phyloP scores from a whole-genome alignment of 2,888 invertebrate species.

The Furcula furcula region DNA sequence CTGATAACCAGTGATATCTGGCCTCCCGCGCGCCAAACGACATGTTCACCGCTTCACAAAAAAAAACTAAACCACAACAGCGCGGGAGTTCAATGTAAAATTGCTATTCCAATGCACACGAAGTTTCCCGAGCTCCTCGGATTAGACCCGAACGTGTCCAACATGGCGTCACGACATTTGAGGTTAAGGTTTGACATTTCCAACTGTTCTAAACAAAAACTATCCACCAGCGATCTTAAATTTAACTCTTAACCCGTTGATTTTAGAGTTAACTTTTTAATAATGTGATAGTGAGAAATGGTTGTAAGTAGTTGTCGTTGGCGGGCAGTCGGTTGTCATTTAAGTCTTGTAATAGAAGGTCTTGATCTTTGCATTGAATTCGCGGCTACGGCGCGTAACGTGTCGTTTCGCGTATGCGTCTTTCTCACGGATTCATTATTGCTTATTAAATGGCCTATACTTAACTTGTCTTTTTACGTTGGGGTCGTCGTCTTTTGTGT shows the following conservation, averaged over 20 bases:
- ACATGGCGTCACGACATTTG: slow-evolving; percentile 76
- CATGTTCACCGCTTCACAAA: slow-evolving; percentile 19
- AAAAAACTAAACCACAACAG: slow-evolving; percentile 14
- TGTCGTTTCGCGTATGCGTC: slow-evolving; percentile 52
- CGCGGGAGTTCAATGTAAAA: slow-evolving; percentile 40
- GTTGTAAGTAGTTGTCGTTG: slow-evolving; percentile 42
- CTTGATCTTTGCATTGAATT: slow-evolving; percentile 78
- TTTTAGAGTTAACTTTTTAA: slow-evolving; percentile 45
- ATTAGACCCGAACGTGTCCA: slow-evolving; percentile 57
- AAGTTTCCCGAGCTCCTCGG: slow-evolving; percentile 49
- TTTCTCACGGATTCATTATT: slow-evolving; percentile 59
- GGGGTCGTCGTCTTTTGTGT: slow-evolving; percentile 32
- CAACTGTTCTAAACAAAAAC: slow-evolving; percentile 58
- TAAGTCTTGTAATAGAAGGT: slow-evolving; percentile 60
- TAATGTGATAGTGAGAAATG: slow-evolving; percentile 27
- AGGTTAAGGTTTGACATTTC: slow-evolving; percentile 81
- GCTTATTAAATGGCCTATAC: slow-evolving; percentile 45
- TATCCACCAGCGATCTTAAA: slow-evolving; percentile 17
- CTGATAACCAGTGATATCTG: slow-evolving; percentile 39
- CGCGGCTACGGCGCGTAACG: slow-evolving; percentile 46
- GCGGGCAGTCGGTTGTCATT: slow-evolving; percentile 59
- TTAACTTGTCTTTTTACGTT: slow-evolving; percentile 32
- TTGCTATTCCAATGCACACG: slow-evolving; percentile 38
- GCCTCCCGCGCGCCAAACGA: slow-evolving; percentile 31
- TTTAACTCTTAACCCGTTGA: slow-evolving; percentile 24